Evolutionary conservation across 2,888 invertebrate species (phyloP), one percentile per base, ranked within the genome.

Genomic region (Polydrusus pterygomalis): DNA sequence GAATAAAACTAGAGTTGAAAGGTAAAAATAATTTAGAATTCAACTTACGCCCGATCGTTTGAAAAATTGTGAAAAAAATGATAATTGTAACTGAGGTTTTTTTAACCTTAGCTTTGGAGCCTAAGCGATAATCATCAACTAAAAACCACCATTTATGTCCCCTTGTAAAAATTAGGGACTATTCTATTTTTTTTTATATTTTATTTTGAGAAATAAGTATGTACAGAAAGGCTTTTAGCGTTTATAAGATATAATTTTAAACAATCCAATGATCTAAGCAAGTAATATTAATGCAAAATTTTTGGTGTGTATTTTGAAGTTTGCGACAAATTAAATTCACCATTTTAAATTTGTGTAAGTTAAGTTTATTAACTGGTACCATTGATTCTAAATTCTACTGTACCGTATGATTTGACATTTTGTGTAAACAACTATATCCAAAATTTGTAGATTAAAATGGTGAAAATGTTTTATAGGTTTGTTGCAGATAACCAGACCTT

Each of bases 171-270:
- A 34, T 1, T 17, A 5, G 38, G 38, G 15, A 15, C 18, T 15
- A 34, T 56, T 56, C 18, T 15, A 60, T 38, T 38, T 60, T 60
- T 60, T 60, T 54, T 25, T 13, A 54, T 51, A 18, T 34, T 10
- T 60, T 34, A 56, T 15, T 51, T 51, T 51, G 34, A 30, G n/a
- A 30, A 56, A n/a, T 56, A 34, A 11, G 9, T 58, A 58, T 58
- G 6, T 17, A 60, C 17, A 60, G 58, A 60, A 60, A 38, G 17
- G 38, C 17, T 18, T 6, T 60, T 38, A 60, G 17, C 15, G 11
- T 17, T 11, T 60, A 15, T 56, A 34, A 34, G n/a, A n/a, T 56
- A 2, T 3, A 54, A 51, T 20, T 18, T 51, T 20, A 18, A 51
- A 54, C 54, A 54, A 54, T 30, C 30, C 30, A 25, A 54, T 6